A percentile compares a stretch with the other conserved stretches of the same genome.
phyloP scores from a whole-genome alignment of 2,113 vertebrate species.

The Heterochromis multidens region DNA sequence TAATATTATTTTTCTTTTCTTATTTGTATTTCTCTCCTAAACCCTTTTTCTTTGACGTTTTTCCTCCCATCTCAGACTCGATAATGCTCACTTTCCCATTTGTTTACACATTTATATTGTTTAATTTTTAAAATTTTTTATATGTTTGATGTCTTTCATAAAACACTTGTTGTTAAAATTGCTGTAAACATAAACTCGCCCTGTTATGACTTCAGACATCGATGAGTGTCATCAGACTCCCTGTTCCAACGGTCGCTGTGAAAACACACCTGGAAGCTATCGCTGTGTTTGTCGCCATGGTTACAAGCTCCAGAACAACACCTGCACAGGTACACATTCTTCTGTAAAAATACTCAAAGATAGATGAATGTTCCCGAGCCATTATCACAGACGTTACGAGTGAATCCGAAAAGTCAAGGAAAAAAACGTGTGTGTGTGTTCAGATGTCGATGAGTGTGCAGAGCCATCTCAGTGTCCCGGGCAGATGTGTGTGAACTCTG shows the following conservation, averaged over 20 bases:
- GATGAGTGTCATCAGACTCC: conserved; percentile 73
- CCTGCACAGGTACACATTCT: conserved; percentile 63
- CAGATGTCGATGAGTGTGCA: conserved; percentile 81
- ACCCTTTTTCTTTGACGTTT: too few relatives aligned
- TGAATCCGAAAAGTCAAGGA: too few relatives aligned
- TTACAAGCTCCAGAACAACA: conserved; percentile 65
- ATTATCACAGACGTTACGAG: too few relatives aligned
- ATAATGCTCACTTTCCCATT: too few relatives aligned
- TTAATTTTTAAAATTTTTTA: too few relatives aligned
- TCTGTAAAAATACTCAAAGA: not conserved
- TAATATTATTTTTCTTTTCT: too few relatives aligned
- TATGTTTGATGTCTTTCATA: not conserved
- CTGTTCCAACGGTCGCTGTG: conserved; percentile 79
- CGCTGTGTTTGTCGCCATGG: conserved; percentile 80
- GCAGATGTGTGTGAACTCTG: conserved; percentile 81
- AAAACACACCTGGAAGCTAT: conserved; percentile 82
- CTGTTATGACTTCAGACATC: conserved; percentile 47
- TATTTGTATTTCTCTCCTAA: too few relatives aligned
- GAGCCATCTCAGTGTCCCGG: conserved; percentile 74
- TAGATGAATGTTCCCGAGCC: not conserved
- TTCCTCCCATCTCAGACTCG: too few relatives aligned
- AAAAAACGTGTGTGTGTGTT: conserved; percentile 22
- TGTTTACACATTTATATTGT: too few relatives aligned
- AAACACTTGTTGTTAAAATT: too few relatives aligned
- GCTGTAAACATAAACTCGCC: too few relatives aligned